These are phyloP conservation scores for Jaculus jaculus DNA, from an alignment of 2,113 vertebrate genomes.

Conservation along the genomic window DNA sequence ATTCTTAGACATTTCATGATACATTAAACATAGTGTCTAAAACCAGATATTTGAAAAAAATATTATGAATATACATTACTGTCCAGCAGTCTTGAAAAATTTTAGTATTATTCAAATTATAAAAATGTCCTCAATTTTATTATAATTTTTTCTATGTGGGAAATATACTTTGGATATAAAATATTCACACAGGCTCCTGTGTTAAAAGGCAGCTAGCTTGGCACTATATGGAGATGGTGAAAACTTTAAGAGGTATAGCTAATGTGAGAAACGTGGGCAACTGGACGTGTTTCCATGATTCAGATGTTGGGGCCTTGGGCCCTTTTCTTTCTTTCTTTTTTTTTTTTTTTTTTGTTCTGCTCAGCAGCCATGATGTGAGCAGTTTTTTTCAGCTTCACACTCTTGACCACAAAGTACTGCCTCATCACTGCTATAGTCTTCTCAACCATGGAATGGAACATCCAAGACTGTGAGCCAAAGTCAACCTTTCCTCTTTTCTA, in stretches of 20 bases:
- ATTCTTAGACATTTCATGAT: slow-evolving; percentile 29
- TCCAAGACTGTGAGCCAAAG: too few relatives aligned
- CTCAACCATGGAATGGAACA: background rate
- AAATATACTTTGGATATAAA: background rate
- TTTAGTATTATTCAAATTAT: background rate
- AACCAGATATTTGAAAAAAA: background rate
- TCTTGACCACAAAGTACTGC: background rate
- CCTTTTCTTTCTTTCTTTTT: background rate
- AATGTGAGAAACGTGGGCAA: background rate
- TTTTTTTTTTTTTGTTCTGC: background rate
- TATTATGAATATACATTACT: background rate
- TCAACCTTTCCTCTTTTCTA: background rate
- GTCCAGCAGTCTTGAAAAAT: background rate
- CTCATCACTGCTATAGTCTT: too few relatives aligned
- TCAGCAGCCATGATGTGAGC: background rate
- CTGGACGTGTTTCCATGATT: background rate
- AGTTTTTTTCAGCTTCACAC: background rate
- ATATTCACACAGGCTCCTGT: background rate
- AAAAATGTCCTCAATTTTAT: background rate
- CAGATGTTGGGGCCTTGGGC: too few relatives aligned
- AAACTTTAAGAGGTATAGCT: background rate
- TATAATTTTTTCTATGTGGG: background rate
- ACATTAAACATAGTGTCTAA: slow-evolving; percentile 1
- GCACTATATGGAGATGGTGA: background rate
- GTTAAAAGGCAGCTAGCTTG: too few relatives aligned